Base-by-base conservation (phyloP, 2,797 vertebrate genomes). In the Synaphobranchus kaupii region DNA sequence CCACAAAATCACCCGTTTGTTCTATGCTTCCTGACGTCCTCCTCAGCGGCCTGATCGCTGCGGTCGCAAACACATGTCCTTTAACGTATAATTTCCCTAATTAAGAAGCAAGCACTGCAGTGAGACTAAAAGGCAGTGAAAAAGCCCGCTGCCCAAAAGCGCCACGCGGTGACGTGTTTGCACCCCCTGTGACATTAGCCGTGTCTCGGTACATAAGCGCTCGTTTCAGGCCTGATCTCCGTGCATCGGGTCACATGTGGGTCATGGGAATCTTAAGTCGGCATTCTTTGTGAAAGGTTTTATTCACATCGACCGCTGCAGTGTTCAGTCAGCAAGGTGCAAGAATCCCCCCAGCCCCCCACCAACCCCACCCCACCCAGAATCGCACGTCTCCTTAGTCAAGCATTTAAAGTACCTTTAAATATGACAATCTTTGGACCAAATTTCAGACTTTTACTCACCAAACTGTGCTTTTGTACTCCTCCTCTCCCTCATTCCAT, bases 391-490 rank as follows among this genome's bases (percentile, higher is more conserved):
- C 9, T 84, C 5, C 48, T 88, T 44, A 34, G 58, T 58, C 34
- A 47, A 85, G 39, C 56, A 22, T 81, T 31, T 60, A 47, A 85
- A 85, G 83, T 85, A 68, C 87, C 83, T 88, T 88, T 54, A 85
- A 85, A 85, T 82, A 60, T 85, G 84, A 88, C 52, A 83, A 86
- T 88, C 87, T 85, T 83, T 83, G 87, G 87, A 85, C 84, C 87
- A 88, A 88, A 85, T 31, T 71, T 54, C 47, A 85, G n/a, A 20
- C n/a, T 81, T 81, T 81, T 82, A 68, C 60, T 84, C 22, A 47
- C 20, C 34, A 47, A 85, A 12, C n/a, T 20, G 8, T 84, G 31
- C 22, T 84, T 56, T 54, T 84, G 52, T 54, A 71, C 34, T 73
- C 82, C 31, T 15, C 39, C 39, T 22, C 44, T 48, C 76, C 73